Conservation (phyloP, 2,113 vertebrate genomes). For the Phylloscopus trochiloides region DNA sequence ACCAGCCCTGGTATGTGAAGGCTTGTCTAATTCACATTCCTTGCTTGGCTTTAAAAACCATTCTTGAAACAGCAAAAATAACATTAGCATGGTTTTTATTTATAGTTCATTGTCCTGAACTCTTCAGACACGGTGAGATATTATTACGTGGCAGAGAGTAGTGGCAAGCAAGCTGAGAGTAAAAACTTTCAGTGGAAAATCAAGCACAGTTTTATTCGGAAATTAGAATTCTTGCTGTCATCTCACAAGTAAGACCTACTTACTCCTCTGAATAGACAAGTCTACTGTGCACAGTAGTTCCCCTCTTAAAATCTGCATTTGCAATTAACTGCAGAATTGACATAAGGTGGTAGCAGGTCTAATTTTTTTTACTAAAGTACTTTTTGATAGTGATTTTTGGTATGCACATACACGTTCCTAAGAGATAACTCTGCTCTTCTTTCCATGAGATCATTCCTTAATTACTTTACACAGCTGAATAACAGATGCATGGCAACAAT, state of each 20-base stretch:
- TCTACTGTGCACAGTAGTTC: neutral
- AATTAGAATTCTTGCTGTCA: neutral
- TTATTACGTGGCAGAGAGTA: neutral
- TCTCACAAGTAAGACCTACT: neutral
- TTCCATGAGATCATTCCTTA: neutral
- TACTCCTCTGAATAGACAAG: neutral
- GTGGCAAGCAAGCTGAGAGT: neutral
- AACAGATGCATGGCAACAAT: constrained; percentile 2
- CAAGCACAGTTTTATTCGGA: neutral
- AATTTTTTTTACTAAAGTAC: neutral
- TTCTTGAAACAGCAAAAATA: neutral
- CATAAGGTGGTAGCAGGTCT: neutral
- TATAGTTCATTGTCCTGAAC: neutral
- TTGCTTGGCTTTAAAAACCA: neutral
- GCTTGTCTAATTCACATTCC: fast-evolving
- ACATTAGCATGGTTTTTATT: neutral
- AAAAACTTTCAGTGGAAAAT: neutral
- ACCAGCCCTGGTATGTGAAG: neutral
- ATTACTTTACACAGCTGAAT: constrained; percentile 36
- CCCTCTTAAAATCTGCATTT: neutral
- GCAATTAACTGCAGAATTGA: constrained; percentile 9
- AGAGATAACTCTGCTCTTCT: constrained; percentile 4
- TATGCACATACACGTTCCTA: neutral
- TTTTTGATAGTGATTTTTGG: neutral
- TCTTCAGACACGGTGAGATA: neutral